Base-by-base conservation (phyloP, 2,113 vertebrate species). In the Xerus inauris region DNA sequence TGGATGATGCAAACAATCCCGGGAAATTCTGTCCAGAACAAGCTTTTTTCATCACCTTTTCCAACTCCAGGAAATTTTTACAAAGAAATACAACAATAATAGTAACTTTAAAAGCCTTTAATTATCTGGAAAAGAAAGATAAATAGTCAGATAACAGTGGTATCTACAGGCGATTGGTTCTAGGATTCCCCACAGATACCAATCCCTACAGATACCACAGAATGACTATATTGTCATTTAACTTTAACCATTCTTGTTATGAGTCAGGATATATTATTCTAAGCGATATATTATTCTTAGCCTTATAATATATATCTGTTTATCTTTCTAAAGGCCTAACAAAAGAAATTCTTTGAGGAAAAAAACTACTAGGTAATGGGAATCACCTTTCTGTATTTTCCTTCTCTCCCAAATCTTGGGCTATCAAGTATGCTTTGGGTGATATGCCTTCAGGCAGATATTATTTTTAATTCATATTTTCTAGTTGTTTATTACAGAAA, bases 401-500 rank as follows among this genome's bases (percentile, higher is more conserved):
- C 8, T 81, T 94, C 40, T 80, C 26, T 80, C 8, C 47, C 42
- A 62, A 40, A 77, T 86, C 28, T 57, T 89, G 76, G 12, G 79
- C 35, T 92, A 22, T 76, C 30, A 71, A 11, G 19, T 94, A 64
- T 40, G 51, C 54, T 54, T 40, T 57, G 54, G 54, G 14, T 28
- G 24, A 28, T 38, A 59, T 81, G n/a, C 7, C 67, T 86, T 89
- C 67, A 92, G 65, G 42, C 24, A 87, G 40, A 64, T 28, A 40
- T 62, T 57, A n/a, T 87, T 47, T 54, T 92, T 72, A 35, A 2
- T 94, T 59, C 42, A 84, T 51, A 83, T 93, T 90, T 92, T 65
- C 40, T 13, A 49, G 19, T 64, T 62, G 24, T 81, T 57, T 95
- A 62, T 73, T 71, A 0, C 20, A 69, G 35, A 38, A 92, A 54